Evolutionary conservation across 2,113 vertebrate genomes (phyloP).

Genomic region (Rhipidura dahli): DNA sequence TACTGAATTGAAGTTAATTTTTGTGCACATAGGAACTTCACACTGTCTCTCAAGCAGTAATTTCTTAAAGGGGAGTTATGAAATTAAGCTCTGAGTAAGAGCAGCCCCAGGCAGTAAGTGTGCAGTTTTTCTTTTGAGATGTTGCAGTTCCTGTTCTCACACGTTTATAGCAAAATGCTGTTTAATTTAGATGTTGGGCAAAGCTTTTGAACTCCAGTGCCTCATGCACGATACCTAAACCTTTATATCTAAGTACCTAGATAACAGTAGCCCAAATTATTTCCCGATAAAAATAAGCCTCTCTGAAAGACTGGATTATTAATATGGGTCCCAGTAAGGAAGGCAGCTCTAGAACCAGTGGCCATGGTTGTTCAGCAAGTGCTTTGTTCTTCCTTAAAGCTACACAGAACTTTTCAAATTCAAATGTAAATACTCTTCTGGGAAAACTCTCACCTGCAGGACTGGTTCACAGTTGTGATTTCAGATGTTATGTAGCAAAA

Average conservation of each 20-base stretch:
- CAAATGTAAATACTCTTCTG: background rate
- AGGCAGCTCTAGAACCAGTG: background rate
- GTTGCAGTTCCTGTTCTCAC: background rate
- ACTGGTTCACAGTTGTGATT: conserved; percentile 2
- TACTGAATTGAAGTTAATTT: background rate
- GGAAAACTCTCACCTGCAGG: conserved; percentile 27
- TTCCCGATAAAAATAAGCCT: background rate
- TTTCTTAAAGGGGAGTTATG: background rate
- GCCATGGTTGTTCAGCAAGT: background rate
- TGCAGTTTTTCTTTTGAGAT: background rate
- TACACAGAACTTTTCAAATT: background rate
- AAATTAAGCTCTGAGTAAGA: background rate
- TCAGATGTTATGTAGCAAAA: conserved; percentile 47
- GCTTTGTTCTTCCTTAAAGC: background rate
- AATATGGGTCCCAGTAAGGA: background rate
- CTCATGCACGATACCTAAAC: background rate
- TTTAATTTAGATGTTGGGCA: background rate
- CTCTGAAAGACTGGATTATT: background rate
- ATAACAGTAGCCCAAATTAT: background rate
- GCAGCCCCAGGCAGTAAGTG: background rate
- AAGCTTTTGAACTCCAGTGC: background rate
- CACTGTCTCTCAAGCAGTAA: background rate
- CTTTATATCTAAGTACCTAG: background rate
- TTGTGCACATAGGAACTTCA: background rate
- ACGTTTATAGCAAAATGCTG: background rate